These are phyloP conservation scores for Porites lutea DNA, from an alignment of 64 coral and sea anemone species.

Conservation along the genomic window DNA sequence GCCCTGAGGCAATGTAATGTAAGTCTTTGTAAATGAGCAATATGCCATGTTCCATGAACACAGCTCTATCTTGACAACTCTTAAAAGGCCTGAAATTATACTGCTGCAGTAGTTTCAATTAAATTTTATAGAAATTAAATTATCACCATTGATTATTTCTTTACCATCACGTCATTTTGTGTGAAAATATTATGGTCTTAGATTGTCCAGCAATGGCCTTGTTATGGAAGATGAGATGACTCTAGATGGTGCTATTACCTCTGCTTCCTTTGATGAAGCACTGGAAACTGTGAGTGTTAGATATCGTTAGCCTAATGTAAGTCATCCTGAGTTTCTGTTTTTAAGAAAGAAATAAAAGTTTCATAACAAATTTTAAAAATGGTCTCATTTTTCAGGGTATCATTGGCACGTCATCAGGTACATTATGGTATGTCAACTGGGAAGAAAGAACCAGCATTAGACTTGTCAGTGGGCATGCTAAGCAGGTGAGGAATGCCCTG, in stretches of 20 bases:
- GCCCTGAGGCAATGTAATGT: no score
- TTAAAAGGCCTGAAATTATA: no score
- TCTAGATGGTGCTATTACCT: constrained; percentile 83
- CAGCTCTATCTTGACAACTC: no score
- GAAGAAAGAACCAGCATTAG: constrained; percentile 94
- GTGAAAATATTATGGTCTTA: not conserved
- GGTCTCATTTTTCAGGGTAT: constrained; percentile 68
- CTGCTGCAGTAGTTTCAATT: no score
- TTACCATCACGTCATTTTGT: no score
- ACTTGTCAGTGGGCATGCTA: constrained; percentile 90
- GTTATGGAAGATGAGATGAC: constrained; percentile 99
- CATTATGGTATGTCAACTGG: constrained; percentile 99
- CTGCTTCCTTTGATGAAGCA: constrained; percentile 82
- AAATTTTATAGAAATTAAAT: no score
- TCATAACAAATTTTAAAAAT: not conserved
- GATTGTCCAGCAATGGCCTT: constrained; percentile 86
- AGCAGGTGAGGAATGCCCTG: constrained; percentile 59
- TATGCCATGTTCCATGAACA: no score
- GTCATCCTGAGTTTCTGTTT: no score
- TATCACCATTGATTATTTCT: no score
- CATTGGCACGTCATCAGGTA: constrained; percentile 85
- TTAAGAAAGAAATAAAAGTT: no score
- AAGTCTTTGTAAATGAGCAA: no score
- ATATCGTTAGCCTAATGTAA: not conserved
- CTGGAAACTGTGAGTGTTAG: constrained; percentile 80